Evolutionary conservation across 2,113 vertebrate species (phyloP), one percentile per base, ranked within the genome.

Genomic region (Coregonus clupeaformis): DNA sequence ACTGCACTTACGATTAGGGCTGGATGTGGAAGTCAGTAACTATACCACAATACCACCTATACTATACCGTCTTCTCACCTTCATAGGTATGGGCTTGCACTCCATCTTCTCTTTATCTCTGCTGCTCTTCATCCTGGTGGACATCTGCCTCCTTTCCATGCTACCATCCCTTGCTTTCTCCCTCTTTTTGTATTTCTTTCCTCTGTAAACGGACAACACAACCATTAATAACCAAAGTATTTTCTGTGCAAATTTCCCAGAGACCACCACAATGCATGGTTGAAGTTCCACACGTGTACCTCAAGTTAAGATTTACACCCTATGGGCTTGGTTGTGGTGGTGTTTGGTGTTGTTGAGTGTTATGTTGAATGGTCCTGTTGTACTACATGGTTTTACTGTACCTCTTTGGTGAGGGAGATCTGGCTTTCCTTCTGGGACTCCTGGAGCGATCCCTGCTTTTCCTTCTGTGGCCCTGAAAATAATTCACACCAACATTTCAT

Each of bases 401-500:
- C 97, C 94, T 94, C 90, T 94, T 95, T 0, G 94, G 97, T 1
- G 96, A 96, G 1, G 96, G 95, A 74, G 95, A 94, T 75, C 89
- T 92, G 68, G 91, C 84, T 94, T 95, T 93, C 85, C 94, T 94
- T 68, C 93, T 95, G 49, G 94, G 86, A 12, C 93, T 90, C 91
- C 93, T 95, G 67, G 96, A 98, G 25, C 84, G 91, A 86, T 95
- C 96, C 85, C 89, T 94, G 72, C 95, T 98, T 84, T 91, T 96
- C 87, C 92, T 94, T 83, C 91, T 93, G 73, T 94, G 94, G 20
- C 91, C 94, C 97, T 98, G 72, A 0, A 64, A 63, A 71, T 14
- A 49, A 16, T 12, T 49, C 14, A 49, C 11, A 49, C 13, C 47
- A 49, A 52, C 47, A 52, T 1, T 18, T 52, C 47, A 4, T 52